Evolutionary conservation across 92 coral and sea anemone species (phyloP), one percentile per base, ranked within the genome.

Genomic region (Siderastrea radians): DNA sequence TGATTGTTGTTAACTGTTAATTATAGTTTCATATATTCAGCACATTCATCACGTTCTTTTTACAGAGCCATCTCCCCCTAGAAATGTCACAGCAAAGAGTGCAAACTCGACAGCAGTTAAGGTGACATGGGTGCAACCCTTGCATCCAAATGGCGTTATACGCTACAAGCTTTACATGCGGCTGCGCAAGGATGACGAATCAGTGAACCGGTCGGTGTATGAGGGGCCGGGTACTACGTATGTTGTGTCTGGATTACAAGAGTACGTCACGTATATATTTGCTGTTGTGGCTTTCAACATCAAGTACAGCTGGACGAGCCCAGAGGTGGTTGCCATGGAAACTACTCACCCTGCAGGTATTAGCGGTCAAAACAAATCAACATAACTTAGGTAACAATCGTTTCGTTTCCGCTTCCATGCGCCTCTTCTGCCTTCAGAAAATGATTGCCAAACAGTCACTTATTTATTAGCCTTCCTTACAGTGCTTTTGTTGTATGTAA

Each of bases 41-140:
- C 38, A 38, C 19, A 48, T 68, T 43, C 7, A 43, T 7, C 16
- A 44, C 74, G 17, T 70, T 77, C 50, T 26, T 13, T 50, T 74
- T 86, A 3, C 70, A 94, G 97, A 61, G 15, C 97, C 97, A 59
- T 91, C 96, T 71, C 73, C 91, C 38, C 97, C 97, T n/a, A 87
- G 92, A 57, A 87, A 92, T 77, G 72, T 94, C 67, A 61, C 78
- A 67, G 95, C 95, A 75, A 87, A 55, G 74, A 92, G 88, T 70
- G 79, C 80, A 45, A 91, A 91, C 74, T 90, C 92, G 3, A 89
- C 97, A 10, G 83, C 96, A 70, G 59, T 94, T 9, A 83, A 45
- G 46, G 83, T 90, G 63, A 53, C 83, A 11, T 94, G 97, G 97
- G 57, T 68, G 3, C 49, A 84, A 47, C 88, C 97, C 13, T 16